Evolutionary conservation across 2,888 invertebrate genomes (phyloP).

Genomic region (Ichneumoninae sp.): DNA sequence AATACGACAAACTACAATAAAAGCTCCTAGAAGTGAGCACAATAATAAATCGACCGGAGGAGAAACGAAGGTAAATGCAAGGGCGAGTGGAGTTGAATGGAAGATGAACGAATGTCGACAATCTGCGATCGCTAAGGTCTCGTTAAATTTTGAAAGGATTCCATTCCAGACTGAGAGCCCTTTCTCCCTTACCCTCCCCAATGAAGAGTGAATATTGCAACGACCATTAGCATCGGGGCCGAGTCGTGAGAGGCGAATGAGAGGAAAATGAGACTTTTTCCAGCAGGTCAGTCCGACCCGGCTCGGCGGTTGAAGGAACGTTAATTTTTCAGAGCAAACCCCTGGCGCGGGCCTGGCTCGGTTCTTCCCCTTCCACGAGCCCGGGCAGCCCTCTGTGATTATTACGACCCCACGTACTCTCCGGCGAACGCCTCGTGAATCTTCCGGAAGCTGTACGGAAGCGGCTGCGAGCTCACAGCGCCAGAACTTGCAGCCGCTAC

Average conservation of each 20-base stretch:
- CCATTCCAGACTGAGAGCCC: conserved; percentile 42
- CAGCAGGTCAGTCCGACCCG: background rate
- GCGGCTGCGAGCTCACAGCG: background rate
- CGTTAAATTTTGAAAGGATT: conserved; percentile 50
- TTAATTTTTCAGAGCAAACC: conserved; percentile 61
- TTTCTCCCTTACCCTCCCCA: background rate
- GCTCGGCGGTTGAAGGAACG: conserved; percentile 37
- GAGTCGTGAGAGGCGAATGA: conserved; percentile 19
- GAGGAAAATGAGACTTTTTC: conserved; percentile 45
- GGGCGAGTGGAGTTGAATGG: background rate
- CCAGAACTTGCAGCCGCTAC: background rate
- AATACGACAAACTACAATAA: background rate
- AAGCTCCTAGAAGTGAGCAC: background rate
- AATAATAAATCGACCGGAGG: background rate
- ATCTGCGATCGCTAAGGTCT: conserved; percentile 52
- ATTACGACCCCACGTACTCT: conserved; percentile 38
- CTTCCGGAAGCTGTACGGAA: conserved; percentile 21
- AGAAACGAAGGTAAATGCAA: background rate
- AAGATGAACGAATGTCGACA: conserved; percentile 53
- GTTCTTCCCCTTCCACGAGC: conserved; percentile 17
- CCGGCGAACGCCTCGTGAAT: conserved; percentile 42
- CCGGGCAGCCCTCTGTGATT: conserved; percentile 48
- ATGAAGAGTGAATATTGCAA: conserved; percentile 66
- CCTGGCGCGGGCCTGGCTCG: background rate
- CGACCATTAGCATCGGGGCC: conserved; percentile 62